Evolutionary conservation across 2,888 invertebrate genomes (phyloP).

Genomic region (Leptinotarsa juncta): DNA sequence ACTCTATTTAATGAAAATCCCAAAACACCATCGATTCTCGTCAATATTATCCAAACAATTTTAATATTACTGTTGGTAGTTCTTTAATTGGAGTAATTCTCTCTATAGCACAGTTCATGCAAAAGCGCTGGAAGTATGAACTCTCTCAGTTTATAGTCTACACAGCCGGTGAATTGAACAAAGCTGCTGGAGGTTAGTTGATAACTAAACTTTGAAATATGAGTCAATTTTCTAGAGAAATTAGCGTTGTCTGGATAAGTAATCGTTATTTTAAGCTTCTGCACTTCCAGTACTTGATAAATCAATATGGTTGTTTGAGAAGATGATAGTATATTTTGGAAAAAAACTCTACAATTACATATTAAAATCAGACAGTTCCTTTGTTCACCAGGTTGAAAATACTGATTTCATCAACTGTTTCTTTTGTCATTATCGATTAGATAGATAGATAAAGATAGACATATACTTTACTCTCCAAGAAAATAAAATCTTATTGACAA

Average conservation of each 20-base stretch:
- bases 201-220: constrained; percentile 1
- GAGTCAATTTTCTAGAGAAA: constrained; percentile 3
- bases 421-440: too few relatives aligned
- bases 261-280: neutral
- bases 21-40: neutral
- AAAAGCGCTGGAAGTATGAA: neutral
- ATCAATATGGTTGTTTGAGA: too few relatives aligned
- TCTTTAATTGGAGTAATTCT: neutral
- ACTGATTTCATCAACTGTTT: too few relatives aligned
- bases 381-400: too few relatives aligned
- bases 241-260: neutral
- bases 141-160: neutral
- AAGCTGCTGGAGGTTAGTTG: neutral
- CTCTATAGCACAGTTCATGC: neutral
- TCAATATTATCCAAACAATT: neutral
- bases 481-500: too few relatives aligned
- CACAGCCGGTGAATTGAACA: neutral
- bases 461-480: too few relatives aligned
- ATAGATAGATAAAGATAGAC: too few relatives aligned
- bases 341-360: too few relatives aligned
- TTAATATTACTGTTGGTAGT: neutral
- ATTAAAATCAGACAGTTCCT: too few relatives aligned
- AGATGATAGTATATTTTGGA: too few relatives aligned
- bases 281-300: neutral
- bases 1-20: neutral